Percentiles rank a stretch among this genome's conserved stretches.
These are phyloP conservation scores for Eupithecia tripunctaria DNA, from an alignment of 2,888 invertebrate species.

Conservation along the genomic window DNA sequence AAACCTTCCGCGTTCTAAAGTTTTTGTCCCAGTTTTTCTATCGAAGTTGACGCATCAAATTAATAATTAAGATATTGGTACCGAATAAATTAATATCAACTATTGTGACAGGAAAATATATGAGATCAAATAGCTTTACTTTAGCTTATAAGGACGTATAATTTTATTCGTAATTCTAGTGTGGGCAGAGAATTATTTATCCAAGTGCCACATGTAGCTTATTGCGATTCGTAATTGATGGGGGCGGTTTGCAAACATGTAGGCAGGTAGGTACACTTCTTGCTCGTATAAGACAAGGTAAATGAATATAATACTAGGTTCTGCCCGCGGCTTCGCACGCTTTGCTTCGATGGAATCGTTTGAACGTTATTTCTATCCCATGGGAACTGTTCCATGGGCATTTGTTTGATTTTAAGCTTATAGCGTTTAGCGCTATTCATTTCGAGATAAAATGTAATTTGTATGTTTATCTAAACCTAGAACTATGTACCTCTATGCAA, in stretches of 20 bases:
- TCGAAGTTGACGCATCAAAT: slow-evolving; percentile 54
- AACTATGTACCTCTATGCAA: too few relatives aligned
- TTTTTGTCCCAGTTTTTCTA: slow-evolving; percentile 53
- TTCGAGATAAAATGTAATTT: too few relatives aligned
- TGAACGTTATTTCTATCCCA: too few relatives aligned
- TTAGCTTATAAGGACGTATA: slow-evolving; percentile 42
- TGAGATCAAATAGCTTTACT: slow-evolving; percentile 58
- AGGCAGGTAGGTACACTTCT: slow-evolving; percentile 14
- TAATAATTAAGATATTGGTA: slow-evolving; percentile 70
- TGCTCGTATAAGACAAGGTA: slow-evolving; percentile 3
- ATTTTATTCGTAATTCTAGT: slow-evolving; percentile 41
- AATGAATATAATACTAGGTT: not conserved
- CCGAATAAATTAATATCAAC: slow-evolving; percentile 55
- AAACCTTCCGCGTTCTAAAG: slow-evolving; percentile 54
- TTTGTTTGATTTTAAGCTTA: too few relatives aligned
- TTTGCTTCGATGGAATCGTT: too few relatives aligned
- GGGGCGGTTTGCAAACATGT: slow-evolving; percentile 39
- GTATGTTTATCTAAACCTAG: too few relatives aligned
- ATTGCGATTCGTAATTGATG: slow-evolving; percentile 48
- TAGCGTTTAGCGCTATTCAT: too few relatives aligned
- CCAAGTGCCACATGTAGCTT: slow-evolving; percentile 39
- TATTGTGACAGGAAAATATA: slow-evolving; percentile 67
- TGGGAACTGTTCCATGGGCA: too few relatives aligned
- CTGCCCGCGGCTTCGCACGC: too few relatives aligned
- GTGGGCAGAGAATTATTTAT: slow-evolving; percentile 57